Conservation (phyloP, 2,888 invertebrate genomes). For the Trilocha varians region DNA sequence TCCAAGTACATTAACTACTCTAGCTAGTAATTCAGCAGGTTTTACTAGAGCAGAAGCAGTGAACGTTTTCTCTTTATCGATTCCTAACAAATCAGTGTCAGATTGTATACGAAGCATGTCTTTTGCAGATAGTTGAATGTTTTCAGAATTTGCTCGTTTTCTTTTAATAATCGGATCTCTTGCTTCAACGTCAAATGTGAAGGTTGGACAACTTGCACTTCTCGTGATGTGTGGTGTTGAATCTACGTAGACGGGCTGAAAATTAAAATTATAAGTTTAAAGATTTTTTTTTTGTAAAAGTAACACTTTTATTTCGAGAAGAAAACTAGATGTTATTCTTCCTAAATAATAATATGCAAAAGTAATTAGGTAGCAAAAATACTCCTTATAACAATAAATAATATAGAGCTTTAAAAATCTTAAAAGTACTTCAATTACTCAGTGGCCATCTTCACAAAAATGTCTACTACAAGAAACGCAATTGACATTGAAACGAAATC, state of each 20-base stretch:
- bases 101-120: conserved; percentile 79
- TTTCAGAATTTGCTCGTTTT: conserved; percentile 78
- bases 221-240: conserved; percentile 60
- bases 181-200: conserved; percentile 76
- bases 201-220: conserved; percentile 81
- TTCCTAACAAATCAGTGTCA: conserved; percentile 83
- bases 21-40: conserved; percentile 82
- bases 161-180: conserved; percentile 60
- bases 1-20: conserved; percentile 84
- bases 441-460: no score
- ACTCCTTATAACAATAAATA: no score
- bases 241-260: conserved; percentile 84
- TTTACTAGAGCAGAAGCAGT: conserved; percentile 80
- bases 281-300: no score
- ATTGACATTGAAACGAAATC: background rate
- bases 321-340: no score
- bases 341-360: no score
- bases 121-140: conserved; percentile 61
- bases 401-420: no score
- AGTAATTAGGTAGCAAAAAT: no score
- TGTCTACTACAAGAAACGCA: conserved; percentile 4
- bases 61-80: conserved; percentile 85
- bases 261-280: conserved; percentile 23
- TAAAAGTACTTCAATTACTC: no score
- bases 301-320: no score